Conservation (phyloP, 2,888 invertebrate genomes). For the Noctua janthina region DNA sequence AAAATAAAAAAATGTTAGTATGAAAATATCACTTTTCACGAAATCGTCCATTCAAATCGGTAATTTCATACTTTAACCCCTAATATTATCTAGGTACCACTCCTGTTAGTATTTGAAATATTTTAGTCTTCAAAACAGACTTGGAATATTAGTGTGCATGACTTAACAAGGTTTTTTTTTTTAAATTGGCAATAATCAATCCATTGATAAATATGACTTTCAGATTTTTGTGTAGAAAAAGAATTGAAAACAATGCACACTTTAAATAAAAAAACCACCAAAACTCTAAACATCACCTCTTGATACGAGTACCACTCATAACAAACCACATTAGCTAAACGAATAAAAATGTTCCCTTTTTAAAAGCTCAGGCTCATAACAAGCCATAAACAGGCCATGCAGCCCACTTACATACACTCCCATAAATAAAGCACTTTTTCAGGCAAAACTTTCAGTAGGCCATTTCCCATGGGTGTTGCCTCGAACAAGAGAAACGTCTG, state of each 20-base stretch:
- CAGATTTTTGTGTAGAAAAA: not conserved
- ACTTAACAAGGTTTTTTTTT: not conserved
- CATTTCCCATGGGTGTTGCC: constrained; percentile 52
- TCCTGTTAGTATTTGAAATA: not conserved
- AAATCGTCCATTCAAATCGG: no score
- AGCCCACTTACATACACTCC: constrained; percentile 47
- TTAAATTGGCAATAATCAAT: not conserved
- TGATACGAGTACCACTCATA: not conserved
- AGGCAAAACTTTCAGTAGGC: constrained; percentile 58
- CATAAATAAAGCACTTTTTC: constrained; percentile 63
- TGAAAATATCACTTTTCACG: no score
- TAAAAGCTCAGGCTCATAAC: constrained; percentile 51
- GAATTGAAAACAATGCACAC: not conserved
- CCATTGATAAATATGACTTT: no score
- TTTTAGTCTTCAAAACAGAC: not conserved
- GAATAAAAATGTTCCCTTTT: constrained; percentile 39
- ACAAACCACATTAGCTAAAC: constrained; percentile 37
- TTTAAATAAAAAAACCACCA: not conserved
- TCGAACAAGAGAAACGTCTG: constrained; percentile 64
- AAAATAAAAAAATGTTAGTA: no score
- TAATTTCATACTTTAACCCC: not conserved
- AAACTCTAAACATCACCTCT: not conserved
- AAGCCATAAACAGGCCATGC: constrained; percentile 45
- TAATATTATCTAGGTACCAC: not conserved
- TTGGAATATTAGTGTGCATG: not conserved